Evolutionary conservation across 1,140 invertebrate species (phyloP).

Genomic region (Oscheius sp.): DNA sequence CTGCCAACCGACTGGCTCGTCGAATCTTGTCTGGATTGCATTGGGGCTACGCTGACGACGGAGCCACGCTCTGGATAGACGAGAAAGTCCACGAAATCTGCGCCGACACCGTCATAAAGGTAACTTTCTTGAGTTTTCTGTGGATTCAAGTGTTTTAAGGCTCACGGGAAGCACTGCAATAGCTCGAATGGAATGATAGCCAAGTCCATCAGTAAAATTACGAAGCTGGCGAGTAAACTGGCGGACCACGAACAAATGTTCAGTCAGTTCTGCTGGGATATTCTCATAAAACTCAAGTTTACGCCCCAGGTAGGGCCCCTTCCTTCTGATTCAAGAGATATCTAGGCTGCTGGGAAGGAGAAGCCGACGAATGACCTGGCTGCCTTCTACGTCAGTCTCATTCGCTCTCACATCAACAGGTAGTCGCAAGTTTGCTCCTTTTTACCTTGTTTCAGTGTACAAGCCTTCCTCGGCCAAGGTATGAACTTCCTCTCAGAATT

Average conservation of each 20-base stretch:
- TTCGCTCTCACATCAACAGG: conserved; percentile 10
- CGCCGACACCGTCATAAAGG: conserved; percentile 37
- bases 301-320: neutral
- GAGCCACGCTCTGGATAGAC: conserved; percentile 29
- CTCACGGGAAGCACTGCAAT: conserved; percentile 28
- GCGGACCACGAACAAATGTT: conserved; percentile 33
- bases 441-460: neutral
- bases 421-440: neutral
- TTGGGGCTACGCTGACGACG: conserved; percentile 30
- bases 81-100: conserved; percentile 28
- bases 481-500: conserved; percentile 22
- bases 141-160: neutral
- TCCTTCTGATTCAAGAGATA: conserved; percentile 4
- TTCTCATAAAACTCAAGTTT: conserved; percentile 37
- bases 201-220: conserved; percentile 31
- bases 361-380: conserved; percentile 30
- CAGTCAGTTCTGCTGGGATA: conserved; percentile 38
- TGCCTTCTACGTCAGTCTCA: conserved; percentile 25
- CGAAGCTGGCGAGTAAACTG: conserved; percentile 36
- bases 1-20: conserved; percentile 21
- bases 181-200: conserved; percentile 36
- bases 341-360: neutral
- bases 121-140: neutral
- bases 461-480: conserved; percentile 4
- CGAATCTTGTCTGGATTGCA: conserved; percentile 25